phyloP scores from a whole-genome alignment of 2,797 vertebrate genomes.

The Semaprochilodus insignis region DNA sequence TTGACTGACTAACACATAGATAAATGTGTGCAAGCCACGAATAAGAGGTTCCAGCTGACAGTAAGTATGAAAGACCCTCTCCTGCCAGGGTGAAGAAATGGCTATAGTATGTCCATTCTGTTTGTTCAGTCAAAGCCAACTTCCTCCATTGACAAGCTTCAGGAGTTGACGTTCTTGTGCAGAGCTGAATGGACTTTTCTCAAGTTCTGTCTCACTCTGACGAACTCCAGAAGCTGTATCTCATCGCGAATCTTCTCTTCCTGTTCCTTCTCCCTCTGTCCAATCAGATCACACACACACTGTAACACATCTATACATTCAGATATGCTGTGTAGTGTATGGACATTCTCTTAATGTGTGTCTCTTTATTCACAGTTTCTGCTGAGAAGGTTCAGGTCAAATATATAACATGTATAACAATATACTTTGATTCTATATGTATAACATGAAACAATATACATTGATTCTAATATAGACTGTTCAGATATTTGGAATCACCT shows the following conservation, averaged over 20 bases:
- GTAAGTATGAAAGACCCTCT: not conserved
- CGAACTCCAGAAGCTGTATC: conserved; percentile 73
- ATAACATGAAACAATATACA: too few species aligned
- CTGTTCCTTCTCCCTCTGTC: conserved; percentile 69
- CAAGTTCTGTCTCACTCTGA: conserved; percentile 76
- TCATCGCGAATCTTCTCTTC: conserved; percentile 66
- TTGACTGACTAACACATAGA: not conserved
- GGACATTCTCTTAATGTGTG: too few species aligned
- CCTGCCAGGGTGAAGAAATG: not conserved
- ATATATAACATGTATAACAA: too few species aligned
- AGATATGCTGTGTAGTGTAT: not conserved
- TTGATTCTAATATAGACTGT: not conserved
- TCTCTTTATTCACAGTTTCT: too few species aligned
- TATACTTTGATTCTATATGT: too few species aligned
- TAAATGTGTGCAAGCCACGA: not conserved
- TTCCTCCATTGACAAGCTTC: conserved; percentile 1
- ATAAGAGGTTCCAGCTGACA: not conserved
- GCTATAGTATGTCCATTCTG: not conserved
- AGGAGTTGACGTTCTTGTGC: conserved; percentile 62
- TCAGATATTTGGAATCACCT: not conserved
- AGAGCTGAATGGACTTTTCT: conserved; percentile 75
- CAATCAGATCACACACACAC: not conserved
- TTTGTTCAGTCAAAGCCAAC: not conserved
- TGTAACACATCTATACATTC: not conserved
- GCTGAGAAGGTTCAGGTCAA: too few species aligned